Percentiles rank a stretch among this genome's conserved stretches.
Conservation (phyloP, 2,888 invertebrate genomes). For the Patella caerulea region DNA sequence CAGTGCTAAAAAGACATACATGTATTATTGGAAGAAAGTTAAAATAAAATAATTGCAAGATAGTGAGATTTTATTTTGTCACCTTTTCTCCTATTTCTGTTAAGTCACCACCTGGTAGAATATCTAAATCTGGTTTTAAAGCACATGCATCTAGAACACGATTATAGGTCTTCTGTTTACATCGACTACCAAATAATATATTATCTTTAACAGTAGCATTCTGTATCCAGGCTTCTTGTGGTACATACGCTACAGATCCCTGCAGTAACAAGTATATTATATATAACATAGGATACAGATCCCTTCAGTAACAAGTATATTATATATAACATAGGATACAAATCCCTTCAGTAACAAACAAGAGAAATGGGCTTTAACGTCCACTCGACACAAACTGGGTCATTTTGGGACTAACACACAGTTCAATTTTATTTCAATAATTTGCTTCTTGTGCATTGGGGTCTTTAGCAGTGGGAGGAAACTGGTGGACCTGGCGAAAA, state of each 20-base stretch:
- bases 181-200: conserved; percentile 87
- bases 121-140: conserved; percentile 89
- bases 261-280: conserved; percentile 38
- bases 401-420: too few species aligned
- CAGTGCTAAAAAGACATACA: too few species aligned
- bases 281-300: conserved; percentile 61
- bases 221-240: conserved; percentile 91
- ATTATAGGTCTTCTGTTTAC: conserved; percentile 82
- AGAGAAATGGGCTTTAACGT: too few species aligned
- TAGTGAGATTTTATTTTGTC: neutral
- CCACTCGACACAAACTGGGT: too few species aligned
- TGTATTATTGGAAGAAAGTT: too few species aligned
- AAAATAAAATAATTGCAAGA: too few species aligned
- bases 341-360: too few species aligned
- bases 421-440: too few species aligned
- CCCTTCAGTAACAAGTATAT: too few species aligned
- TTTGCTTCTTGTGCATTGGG: too few species aligned
- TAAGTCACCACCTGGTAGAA: conserved; percentile 89
- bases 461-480: too few species aligned
- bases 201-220: conserved; percentile 94
- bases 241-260: conserved; percentile 74
- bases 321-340: conserved; percentile 61
- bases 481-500: too few species aligned
- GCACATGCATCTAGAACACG: conserved; percentile 91
- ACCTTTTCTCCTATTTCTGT: conserved; percentile 98